Evolutionary conservation across 2,888 invertebrate genomes (phyloP).

Genomic region (Tenthredo amoena): DNA sequence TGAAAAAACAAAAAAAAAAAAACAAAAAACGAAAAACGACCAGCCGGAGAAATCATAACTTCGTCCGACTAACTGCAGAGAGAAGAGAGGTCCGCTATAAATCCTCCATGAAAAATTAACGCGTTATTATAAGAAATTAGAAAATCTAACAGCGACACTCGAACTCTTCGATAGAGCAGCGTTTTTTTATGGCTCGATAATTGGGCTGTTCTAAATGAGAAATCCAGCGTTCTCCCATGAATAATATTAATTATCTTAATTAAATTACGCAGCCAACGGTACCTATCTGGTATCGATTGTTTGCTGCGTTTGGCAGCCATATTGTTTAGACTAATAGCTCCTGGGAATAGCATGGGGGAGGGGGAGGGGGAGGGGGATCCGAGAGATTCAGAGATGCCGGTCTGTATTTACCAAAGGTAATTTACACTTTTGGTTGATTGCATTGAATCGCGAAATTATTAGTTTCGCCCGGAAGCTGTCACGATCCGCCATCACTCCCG

Average conservation of each 20-base stretch:
- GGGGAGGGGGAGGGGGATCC: conserved; percentile 60
- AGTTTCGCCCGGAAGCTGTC: conserved; percentile 60
- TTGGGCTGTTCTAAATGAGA: conserved; percentile 43
- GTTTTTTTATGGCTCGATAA: conserved; percentile 26
- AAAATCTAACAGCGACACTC: not conserved
- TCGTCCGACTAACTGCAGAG: not conserved
- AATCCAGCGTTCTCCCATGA: conserved; percentile 52
- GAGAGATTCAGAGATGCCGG: conserved; percentile 60
- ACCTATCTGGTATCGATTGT: conserved; percentile 73
- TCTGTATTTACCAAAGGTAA: conserved; percentile 65
- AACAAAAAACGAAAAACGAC: not conserved
- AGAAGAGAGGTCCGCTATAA: not conserved
- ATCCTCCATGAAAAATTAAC: not conserved
- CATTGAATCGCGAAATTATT: conserved; percentile 59
- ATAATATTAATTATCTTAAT: conserved; percentile 70
- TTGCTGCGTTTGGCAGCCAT: conserved; percentile 76
- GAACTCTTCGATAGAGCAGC: not conserved
- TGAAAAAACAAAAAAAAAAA: not conserved
- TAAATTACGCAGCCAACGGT: conserved; percentile 68
- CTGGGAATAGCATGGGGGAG: conserved; percentile 69
- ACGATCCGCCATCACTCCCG: conserved; percentile 52
- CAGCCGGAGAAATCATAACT: conserved; percentile 2
- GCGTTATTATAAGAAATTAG: conserved; percentile 10
- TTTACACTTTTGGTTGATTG: conserved; percentile 70
- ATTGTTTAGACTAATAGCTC: conserved; percentile 76